Evolutionary conservation across 2,113 vertebrate species (phyloP), one percentile per base, ranked within the genome.

Genomic region (Proterorhinus semilunaris): DNA sequence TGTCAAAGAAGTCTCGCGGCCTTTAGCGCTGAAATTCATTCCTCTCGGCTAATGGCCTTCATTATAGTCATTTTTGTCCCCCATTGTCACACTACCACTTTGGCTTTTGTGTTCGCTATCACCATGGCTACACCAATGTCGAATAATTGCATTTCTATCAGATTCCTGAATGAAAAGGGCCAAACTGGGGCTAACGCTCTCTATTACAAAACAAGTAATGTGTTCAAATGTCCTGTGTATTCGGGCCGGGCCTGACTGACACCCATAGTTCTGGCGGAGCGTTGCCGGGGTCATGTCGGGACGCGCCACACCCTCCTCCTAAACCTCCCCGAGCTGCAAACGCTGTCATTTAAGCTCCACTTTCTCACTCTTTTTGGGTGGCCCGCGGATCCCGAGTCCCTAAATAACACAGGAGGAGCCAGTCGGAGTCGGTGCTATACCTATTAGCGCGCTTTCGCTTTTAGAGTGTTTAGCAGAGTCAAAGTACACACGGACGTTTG

Each of bases 91-190:
- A 52, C 67, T 76, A 43, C 65, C 51, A 74, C 68, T 73, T 50
- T 50, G 9, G 71, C 57, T 52, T 78, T 81, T 81, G 79, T 62
- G 74, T 48, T 66, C 49, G 49, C 66, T 16, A 70, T 90, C 57
- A 9, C 88, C 74, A 83, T 89, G 90, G 88, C 82, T 78, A 90
- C 83, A 42, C 75, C 53, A 70, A 50, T 72, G 72, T 68, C 62
- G 66, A 44, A 53, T 81, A 78, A 76, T 79, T 54, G 62, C 55
- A 57, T 83, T 87, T 85, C 69, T 64, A 50, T 81, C 75, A 64
- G 83, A 82, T 82, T 83, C 86, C 84, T 65, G 80, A 65, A 81
- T 75, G 75, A 75, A 76, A 42, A 66, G n/a, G 16, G 62, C 54
- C 53, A 55, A 62, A 63, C 16, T n/a, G 71, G 67, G 70, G 48